These are phyloP conservation scores for Scomber colias DNA, from an alignment of 2,113 vertebrate genomes.

Conservation along the genomic window DNA sequence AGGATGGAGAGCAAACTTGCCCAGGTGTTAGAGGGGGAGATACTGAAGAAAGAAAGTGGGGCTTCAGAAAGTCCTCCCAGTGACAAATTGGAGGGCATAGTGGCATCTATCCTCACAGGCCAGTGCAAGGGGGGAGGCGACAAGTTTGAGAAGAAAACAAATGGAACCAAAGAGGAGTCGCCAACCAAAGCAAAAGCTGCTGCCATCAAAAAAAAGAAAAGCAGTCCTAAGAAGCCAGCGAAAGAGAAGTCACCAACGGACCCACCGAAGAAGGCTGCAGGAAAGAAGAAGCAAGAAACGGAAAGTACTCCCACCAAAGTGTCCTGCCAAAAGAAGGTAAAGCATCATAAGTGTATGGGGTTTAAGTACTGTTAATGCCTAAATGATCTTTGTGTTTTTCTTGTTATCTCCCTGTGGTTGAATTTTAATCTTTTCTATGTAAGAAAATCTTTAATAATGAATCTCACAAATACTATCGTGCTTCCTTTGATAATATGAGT, in stretches of 20 bases:
- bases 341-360: constrained; percentile 3
- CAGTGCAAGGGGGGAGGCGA: constrained; percentile 54
- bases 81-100: constrained; percentile 78
- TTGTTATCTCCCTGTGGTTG: not conserved
- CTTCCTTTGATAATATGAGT: constrained; percentile 3
- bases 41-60: constrained; percentile 80
- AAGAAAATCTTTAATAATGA: not conserved
- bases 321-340: constrained; percentile 80
- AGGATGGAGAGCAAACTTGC: constrained; percentile 78
- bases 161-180: constrained; percentile 82
- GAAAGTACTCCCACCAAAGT: constrained; percentile 64
- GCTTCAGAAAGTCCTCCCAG: constrained; percentile 64
- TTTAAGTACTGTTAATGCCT: not conserved
- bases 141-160: constrained; percentile 76
- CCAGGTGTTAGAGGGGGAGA: constrained; percentile 82
- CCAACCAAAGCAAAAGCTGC: constrained; percentile 77
- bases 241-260: constrained; percentile 71
- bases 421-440: not conserved
- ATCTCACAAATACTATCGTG: not conserved
- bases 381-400: not conserved
- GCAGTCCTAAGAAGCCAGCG: constrained; percentile 69
- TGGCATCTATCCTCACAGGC: constrained; percentile 75
- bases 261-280: constrained; percentile 56
- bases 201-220: constrained; percentile 79
- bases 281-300: constrained; percentile 73